Base-by-base conservation (phyloP, 2,113 vertebrate genomes). In the Psittacula cyanocephala region DNA sequence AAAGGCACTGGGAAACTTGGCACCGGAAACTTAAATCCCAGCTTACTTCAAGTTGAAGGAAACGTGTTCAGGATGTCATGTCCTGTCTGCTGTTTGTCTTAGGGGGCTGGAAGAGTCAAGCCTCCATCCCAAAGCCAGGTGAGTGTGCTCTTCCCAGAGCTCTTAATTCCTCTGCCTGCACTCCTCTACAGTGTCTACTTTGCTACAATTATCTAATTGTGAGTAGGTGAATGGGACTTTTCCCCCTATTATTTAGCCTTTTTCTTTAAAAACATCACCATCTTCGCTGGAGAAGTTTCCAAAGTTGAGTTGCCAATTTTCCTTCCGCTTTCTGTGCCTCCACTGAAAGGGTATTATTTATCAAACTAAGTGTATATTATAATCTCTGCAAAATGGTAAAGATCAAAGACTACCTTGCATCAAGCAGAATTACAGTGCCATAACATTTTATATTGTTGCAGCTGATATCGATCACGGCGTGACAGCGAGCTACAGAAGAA, bases 401-500 rank as follows among this genome's bases (percentile, higher is more conserved):
- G 97, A 98, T 97, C 98, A 98, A 97, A 98, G 95, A 97, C 97
- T 97, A 92, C 96, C 94, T 96, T 96, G 95, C 95, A 96, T 98
- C 97, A 97, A 89, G 96, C 82, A 93, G 97, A 98, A 98, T 98
- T 96, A 97, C 88, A 88, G 96, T 96, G 96, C 95, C 95, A 95
- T 96, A 97, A 97, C 93, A 96, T 97, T 97, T 98, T 97, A 98
- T 97, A 96, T 98, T 97, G 96, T 98, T 97, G 97, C 89, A 96
- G 91, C 85, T 95, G 96, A 92, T 97, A 97, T 98, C 98, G 97
- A 97, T 98, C 98, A 98, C 7, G 2, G 81, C 7, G 8, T 93
- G 96, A 98, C 96, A 97, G 96, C 78, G 87, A 97, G 86, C 91
- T 75, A 57, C 91, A 71, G 74, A 93, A 93, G 91, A 84, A 92